These are phyloP conservation scores for Aphaenogaster ashmeadi DNA, from an alignment of 1,140 invertebrate genomes.

Conservation along the genomic window DNA sequence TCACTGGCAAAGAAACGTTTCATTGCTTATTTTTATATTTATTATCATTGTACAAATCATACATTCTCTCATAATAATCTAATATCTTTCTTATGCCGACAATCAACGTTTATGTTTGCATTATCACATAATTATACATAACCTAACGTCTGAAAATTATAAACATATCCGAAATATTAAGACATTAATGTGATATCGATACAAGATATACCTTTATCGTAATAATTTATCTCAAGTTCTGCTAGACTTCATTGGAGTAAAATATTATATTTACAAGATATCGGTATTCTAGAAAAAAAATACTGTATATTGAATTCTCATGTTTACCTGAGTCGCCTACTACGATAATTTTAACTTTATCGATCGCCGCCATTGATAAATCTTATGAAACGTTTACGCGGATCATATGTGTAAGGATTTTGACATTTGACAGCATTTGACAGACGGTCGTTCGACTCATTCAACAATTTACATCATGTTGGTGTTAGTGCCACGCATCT, in stretches of 20 bases:
- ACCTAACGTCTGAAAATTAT: slow-evolving; percentile 18
- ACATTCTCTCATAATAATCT: background rate
- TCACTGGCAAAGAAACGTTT: too few species aligned
- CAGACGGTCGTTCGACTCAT: slow-evolving; percentile 27
- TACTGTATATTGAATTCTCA: background rate
- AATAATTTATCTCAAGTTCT: slow-evolving; percentile 36
- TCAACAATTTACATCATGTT: slow-evolving; percentile 26
- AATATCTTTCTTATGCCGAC: background rate
- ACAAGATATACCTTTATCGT: background rate
- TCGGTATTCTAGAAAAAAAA: background rate
- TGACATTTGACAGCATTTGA: slow-evolving; percentile 43
- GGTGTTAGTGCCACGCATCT: background rate
- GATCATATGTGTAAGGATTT: slow-evolving; percentile 1
- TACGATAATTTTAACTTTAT: slow-evolving; percentile 96
- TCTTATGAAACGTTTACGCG: slow-evolving; percentile 17
- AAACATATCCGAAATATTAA: slow-evolving; percentile 15
- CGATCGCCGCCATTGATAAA: slow-evolving; percentile 90
- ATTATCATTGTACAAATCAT: background rate
- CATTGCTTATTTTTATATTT: background rate
- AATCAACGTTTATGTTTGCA: background rate
- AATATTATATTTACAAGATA: background rate
- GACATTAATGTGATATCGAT: background rate
- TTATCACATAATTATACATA: background rate
- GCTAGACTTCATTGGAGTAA: background rate
- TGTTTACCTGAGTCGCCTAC: slow-evolving; percentile 96